Evolutionary conservation across 2,113 vertebrate genomes (phyloP).

Genomic region (Salvelinus namaycush): DNA sequence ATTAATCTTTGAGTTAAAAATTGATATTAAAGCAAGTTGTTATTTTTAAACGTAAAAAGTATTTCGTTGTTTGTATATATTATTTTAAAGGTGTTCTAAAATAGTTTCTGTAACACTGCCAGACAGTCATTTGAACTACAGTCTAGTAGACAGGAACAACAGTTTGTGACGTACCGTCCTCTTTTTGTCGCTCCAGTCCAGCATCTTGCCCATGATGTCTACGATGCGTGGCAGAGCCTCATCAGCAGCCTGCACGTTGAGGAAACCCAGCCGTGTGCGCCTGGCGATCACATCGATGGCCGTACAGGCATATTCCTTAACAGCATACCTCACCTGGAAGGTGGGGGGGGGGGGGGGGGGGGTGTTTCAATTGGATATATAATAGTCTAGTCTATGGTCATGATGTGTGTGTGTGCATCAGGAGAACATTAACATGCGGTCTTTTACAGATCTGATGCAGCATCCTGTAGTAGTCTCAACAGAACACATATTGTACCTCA

Average conservation of each 20-base stretch:
- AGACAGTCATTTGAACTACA: no score
- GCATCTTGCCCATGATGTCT: slow-evolving; percentile 90
- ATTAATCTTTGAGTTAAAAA: no score
- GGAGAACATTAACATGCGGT: background rate
- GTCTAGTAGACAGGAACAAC: no score
- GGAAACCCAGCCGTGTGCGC: slow-evolving; percentile 89
- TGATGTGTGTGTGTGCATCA: background rate
- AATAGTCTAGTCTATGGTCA: background rate
- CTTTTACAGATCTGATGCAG: no score
- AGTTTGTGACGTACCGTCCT: slow-evolving; percentile 74
- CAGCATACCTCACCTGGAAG: slow-evolving; percentile 84
- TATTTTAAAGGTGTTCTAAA: no score
- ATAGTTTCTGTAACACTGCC: no score
- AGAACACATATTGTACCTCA: slow-evolving; percentile 76
- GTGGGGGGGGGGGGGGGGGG: no score
- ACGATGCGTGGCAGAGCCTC: slow-evolving; percentile 92
- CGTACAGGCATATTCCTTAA: slow-evolving; percentile 93
- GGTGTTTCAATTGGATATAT: background rate
- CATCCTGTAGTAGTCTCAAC: no score
- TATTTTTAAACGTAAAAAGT: no score
- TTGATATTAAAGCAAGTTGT: no score
- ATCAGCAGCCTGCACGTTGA: slow-evolving; percentile 96
- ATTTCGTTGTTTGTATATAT: no score
- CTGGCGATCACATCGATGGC: slow-evolving; percentile 92
- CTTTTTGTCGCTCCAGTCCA: slow-evolving; percentile 85